Base-by-base conservation (phyloP, 1,140 invertebrate genomes). In the Lepidurus packardi region DNA sequence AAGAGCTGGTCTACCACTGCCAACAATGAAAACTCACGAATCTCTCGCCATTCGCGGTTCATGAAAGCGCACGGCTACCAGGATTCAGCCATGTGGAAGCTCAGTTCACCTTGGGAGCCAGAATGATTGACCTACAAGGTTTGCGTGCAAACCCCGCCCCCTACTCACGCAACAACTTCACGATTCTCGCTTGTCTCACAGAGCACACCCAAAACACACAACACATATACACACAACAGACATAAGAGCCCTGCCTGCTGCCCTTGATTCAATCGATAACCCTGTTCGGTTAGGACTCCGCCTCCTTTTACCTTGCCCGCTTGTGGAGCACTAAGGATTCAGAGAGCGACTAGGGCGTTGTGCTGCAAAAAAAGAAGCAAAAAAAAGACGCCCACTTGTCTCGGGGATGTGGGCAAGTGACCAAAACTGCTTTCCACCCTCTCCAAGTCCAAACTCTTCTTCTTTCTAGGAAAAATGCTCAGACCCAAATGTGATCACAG, bases 211-310 rank as follows among this genome's bases (percentile, higher is more conserved):
- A 65, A 65, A 13, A 65, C 21, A 65, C 21, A 21, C 53, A 65
- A 65, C 53, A 65, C 53, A 34, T 4, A 34, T 34, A 34, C 34
- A 34, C 34, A 34, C 34, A 34, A 65, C 21, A 21, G n/a, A 65
- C 53, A 65, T 21, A 21, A 65, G 53, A 21, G 53, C 8, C 53
- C 21, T 65, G 53, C 16, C 53, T 65, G 21, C 53, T 65, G 53
- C 53, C 53, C 53, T 65, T 65, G 53, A 65, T 65, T 65, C 53
- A 65, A 65, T 65, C 53, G 53, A 65, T 65, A 65, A 21, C 53
- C 21, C 16, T n/a, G 53, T 21, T 65, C 53, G 4, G 16, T 16
- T 21, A 7, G 6, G 21, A 65, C 53, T 16, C 53, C 53, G 53
- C 53, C 53, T 65, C 21, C 53, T 65, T 65, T 65, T 1, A 65